These are phyloP conservation scores for Nemotelus nigrinus DNA, from an alignment of 2,888 invertebrate species.

Conservation along the genomic window DNA sequence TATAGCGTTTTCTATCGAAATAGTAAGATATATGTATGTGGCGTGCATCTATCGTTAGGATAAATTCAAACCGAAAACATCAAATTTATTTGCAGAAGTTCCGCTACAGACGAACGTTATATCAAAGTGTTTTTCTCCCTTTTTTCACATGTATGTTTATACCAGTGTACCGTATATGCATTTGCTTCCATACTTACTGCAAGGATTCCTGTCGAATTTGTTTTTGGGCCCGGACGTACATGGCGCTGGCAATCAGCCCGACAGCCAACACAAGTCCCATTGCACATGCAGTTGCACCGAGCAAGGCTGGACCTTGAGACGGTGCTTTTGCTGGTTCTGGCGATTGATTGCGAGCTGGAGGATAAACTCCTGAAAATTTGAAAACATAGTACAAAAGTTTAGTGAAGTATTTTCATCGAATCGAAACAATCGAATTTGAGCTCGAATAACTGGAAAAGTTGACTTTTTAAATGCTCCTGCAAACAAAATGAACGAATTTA, in stretches of 20 bases:
- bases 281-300: slow-evolving; percentile 85
- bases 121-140: too few species aligned
- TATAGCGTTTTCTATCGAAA: too few species aligned
- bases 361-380: slow-evolving; percentile 60
- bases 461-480: too few species aligned
- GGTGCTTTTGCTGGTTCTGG: slow-evolving; percentile 74
- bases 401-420: not conserved
- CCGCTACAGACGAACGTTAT: too few species aligned
- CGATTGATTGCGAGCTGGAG: slow-evolving; percentile 60
- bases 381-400: not conserved
- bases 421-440: slow-evolving; percentile 1
- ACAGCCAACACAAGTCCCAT: slow-evolving; percentile 67
- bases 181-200: slow-evolving; percentile 58
- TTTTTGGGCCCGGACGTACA: slow-evolving; percentile 64
- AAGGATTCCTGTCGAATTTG: slow-evolving; percentile 64
- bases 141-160: too few species aligned
- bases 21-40: too few species aligned
- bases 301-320: slow-evolving; percentile 74
- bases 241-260: slow-evolving; percentile 63
- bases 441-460: too few species aligned
- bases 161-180: too few species aligned
- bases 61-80: too few species aligned
- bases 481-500: too few species aligned
- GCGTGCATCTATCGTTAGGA: too few species aligned
- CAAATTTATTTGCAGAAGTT: too few species aligned